These are phyloP conservation scores for Girardinichthys multiradiatus DNA, from an alignment of 2,113 vertebrate species.

Conservation along the genomic window DNA sequence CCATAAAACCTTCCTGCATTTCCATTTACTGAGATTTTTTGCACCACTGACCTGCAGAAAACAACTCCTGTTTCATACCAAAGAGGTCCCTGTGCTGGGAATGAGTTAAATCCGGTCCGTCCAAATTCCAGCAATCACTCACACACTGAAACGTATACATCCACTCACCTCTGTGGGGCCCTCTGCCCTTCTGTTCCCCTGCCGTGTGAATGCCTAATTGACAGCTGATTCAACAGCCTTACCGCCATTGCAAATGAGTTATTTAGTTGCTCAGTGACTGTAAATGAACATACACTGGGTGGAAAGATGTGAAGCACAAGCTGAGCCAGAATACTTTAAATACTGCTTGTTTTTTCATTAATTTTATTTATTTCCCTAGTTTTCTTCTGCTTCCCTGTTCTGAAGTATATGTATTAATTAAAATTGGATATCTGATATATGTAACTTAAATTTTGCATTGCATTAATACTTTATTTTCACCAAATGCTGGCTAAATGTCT, in stretches of 20 bases:
- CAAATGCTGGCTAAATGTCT: background rate
- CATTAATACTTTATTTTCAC: background rate
- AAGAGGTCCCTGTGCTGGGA: constrained; percentile 47
- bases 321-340: constrained; percentile 4
- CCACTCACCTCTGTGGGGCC: constrained; percentile 45
- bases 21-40: constrained; percentile 6
- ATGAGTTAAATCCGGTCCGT: constrained; percentile 49
- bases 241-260: constrained; percentile 26
- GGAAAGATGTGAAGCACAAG: background rate
- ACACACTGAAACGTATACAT: constrained; percentile 15
- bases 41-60: constrained; percentile 43
- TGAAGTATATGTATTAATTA: background rate
- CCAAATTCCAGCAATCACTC: constrained; percentile 53
- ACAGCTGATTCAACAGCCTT: constrained; percentile 55
- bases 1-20: constrained; percentile 2
- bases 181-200: constrained; percentile 38
- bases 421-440: background rate
- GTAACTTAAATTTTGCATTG: background rate
- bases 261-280: constrained; percentile 30
- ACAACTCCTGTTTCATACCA: constrained; percentile 55
- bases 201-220: constrained; percentile 40
- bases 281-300: constrained; percentile 4
- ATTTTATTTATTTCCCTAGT: background rate
- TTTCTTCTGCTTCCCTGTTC: background rate
- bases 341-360: background rate